Evolutionary conservation across 2,113 vertebrate species (phyloP).

Genomic region (Uropsilus gracilis): DNA sequence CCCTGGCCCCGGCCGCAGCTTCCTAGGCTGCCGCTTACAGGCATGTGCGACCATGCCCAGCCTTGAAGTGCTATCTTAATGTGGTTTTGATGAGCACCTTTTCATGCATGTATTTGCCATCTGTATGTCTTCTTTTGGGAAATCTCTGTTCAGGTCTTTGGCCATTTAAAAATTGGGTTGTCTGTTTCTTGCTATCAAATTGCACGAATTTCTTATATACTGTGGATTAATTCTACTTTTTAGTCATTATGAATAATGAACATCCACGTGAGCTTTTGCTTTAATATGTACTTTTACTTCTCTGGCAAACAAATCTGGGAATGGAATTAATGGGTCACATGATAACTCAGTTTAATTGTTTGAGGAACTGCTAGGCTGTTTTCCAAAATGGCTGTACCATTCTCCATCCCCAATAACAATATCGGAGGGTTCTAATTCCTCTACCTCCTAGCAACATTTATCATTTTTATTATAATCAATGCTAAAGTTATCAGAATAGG

Average conservation of each 20-base stretch:
- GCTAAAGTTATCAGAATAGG: background rate
- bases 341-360: background rate
- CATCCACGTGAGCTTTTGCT: background rate
- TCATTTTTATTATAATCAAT: background rate
- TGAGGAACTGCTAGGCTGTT: background rate
- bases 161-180: background rate
- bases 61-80: background rate
- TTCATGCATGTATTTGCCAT: background rate
- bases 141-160: background rate
- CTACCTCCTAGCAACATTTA: background rate
- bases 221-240: background rate
- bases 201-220: background rate
- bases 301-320: background rate
- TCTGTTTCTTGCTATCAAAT: background rate
- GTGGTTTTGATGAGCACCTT: background rate
- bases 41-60: too few species aligned
- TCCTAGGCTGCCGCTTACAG: too few species aligned
- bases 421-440: background rate
- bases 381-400: background rate
- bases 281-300: background rate
- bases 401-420: background rate
- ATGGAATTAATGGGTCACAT: background rate
- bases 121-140: background rate
- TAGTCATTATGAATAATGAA: background rate
- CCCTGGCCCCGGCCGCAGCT: too few species aligned